Evolutionary conservation across 2,888 invertebrate genomes (phyloP).

Genomic region (Nudaria mundana): DNA sequence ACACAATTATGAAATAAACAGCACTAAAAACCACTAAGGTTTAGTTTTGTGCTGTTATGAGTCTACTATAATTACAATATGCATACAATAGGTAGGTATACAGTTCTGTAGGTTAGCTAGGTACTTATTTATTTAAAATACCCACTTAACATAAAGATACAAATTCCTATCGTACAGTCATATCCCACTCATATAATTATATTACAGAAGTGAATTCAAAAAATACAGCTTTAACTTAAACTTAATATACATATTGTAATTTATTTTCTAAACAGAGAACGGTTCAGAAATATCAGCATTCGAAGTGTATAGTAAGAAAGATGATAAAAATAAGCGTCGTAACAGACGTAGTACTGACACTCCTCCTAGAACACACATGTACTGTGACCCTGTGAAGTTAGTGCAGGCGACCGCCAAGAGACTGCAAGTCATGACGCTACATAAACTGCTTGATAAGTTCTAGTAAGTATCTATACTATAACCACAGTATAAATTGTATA

Average conservation of each 20-base stretch:
- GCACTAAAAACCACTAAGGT: too few species aligned
- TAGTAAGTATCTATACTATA: slow-evolving; percentile 47
- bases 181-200: too few species aligned
- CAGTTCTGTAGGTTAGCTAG: too few species aligned
- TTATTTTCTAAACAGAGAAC: slow-evolving; percentile 52
- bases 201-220: too few species aligned
- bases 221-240: too few species aligned
- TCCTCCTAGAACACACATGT: slow-evolving; percentile 39
- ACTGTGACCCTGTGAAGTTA: slow-evolving; percentile 78
- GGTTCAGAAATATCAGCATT: slow-evolving; percentile 73
- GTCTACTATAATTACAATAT: too few species aligned
- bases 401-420: slow-evolving; percentile 80
- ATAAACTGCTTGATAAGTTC: slow-evolving; percentile 74
- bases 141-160: too few species aligned
- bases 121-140: too few species aligned
- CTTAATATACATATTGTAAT: not conserved
- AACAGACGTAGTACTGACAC: slow-evolving; percentile 42
- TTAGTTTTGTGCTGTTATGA: too few species aligned
- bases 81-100: too few species aligned
- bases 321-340: slow-evolving; percentile 44
- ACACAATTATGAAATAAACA: too few species aligned
- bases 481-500: not conserved
- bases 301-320: slow-evolving; percentile 64
- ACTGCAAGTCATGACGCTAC: slow-evolving; percentile 73
- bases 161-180: too few species aligned